A percentile compares a stretch with the other conserved stretches of the same genome.
phyloP scores from a whole-genome alignment of 2,113 vertebrate species.

The Eubucco bourcierii region DNA sequence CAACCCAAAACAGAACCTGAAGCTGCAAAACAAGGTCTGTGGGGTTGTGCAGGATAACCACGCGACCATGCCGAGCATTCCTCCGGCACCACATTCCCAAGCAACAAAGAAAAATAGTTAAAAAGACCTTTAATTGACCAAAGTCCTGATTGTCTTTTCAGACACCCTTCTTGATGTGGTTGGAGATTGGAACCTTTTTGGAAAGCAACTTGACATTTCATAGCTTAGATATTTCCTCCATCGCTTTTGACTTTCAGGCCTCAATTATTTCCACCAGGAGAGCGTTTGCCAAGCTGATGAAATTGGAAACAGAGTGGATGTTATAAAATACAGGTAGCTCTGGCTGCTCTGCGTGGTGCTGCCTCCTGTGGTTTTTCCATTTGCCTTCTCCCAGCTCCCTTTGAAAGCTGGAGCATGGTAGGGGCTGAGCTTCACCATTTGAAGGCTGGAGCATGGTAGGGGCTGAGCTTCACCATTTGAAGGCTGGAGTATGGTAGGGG shows the following conservation, averaged over 20 bases:
- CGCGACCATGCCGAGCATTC: slow-evolving; percentile 19
- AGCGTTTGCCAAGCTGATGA: slow-evolving; percentile 61
- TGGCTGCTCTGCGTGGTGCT: not conserved
- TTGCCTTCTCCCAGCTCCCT: not conserved
- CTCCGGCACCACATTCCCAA: slow-evolving; percentile 45
- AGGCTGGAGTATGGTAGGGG: not conserved
- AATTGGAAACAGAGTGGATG: slow-evolving; percentile 59
- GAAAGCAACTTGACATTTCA: slow-evolving; percentile 76
- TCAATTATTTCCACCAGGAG: slow-evolving; percentile 62
- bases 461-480: not conserved
- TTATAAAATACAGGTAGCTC: slow-evolving; percentile 67
- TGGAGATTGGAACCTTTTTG: slow-evolving; percentile 72
- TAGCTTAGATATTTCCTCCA: slow-evolving; percentile 76
- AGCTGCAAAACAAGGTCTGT: slow-evolving; percentile 60
- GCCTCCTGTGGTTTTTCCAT: slow-evolving; percentile 25
- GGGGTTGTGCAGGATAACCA: not conserved
- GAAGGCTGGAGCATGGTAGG: not conserved
- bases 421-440: not conserved
- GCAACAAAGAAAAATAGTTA: not conserved
- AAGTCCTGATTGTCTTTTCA: slow-evolving; percentile 76
- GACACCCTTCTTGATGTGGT: slow-evolving; percentile 78
- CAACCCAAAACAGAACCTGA: not conserved
- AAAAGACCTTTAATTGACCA: slow-evolving; percentile 54
- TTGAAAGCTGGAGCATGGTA: not conserved
- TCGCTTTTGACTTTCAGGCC: slow-evolving; percentile 65